Conservation (phyloP, 2,113 vertebrate species). For the Cyrtonyx montezumae region DNA sequence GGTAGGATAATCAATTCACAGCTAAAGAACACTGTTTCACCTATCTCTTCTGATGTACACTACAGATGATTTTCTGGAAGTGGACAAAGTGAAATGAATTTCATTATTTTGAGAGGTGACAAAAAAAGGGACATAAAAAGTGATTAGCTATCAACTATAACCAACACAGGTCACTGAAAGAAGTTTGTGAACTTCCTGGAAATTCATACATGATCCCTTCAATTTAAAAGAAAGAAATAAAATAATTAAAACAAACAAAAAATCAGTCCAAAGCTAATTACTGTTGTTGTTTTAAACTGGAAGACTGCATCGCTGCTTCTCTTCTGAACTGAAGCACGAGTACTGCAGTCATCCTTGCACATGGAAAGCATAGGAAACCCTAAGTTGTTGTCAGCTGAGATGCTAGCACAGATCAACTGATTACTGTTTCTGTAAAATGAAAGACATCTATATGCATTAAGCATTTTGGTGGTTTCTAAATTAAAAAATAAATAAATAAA, state of each 20-base stretch:
- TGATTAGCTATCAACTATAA: background rate
- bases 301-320: background rate
- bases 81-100: background rate
- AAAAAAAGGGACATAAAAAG: background rate
- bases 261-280: background rate
- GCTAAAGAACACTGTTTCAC: slow-evolving; percentile 3
- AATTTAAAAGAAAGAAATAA: background rate
- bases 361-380: background rate
- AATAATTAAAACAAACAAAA: background rate
- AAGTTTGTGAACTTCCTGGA: background rate
- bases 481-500: slow-evolving; percentile 25
- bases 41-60: background rate
- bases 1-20: background rate
- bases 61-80: background rate
- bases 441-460: background rate
- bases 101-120: background rate
- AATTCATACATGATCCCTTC: background rate
- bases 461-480: background rate
- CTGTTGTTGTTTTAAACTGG: background rate
- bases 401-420: background rate
- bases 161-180: background rate
- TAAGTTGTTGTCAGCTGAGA: background rate
- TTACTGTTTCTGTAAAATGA: background rate
- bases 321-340: background rate
- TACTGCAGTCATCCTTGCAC: background rate